Percentiles rank a stretch among this genome's conserved stretches.
Evolutionary conservation across 2,888 invertebrate species (phyloP).

Genomic region (Loripinus fragilis): DNA sequence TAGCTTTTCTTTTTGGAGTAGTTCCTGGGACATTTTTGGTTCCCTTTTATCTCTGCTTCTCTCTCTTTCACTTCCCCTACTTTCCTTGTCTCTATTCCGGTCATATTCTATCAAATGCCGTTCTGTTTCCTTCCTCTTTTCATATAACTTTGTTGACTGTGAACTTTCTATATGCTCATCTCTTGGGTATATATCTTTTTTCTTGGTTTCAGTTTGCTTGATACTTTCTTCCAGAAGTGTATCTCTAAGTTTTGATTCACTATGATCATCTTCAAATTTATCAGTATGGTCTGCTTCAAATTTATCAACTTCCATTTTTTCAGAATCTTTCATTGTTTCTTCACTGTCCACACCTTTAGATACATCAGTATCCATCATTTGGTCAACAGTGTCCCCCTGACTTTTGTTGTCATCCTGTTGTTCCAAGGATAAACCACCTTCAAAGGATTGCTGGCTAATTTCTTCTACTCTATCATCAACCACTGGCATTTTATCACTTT

Average conservation of each 20-base stretch:
- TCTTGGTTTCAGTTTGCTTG: not conserved
- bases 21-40: slow-evolving; percentile 21
- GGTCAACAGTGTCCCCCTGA: not conserved
- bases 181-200: not conserved
- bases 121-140: not conserved
- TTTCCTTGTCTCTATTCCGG: not conserved
- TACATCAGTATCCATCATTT: not conserved
- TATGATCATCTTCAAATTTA: not conserved
- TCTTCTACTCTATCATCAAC: not conserved
- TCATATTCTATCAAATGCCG: not conserved
- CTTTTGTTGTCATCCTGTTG: not conserved
- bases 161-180: not conserved
- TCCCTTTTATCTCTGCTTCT: not conserved
- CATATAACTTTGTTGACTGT: not conserved
- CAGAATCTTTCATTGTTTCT: not conserved
- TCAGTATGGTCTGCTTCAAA: too few species aligned
- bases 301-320: slow-evolving; percentile 5
- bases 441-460: too few species aligned
- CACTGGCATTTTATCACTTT: not conserved
- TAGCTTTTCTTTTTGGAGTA: slow-evolving; percentile 23
- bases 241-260: not conserved
- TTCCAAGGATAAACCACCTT: too few species aligned
- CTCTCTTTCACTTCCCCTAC: slow-evolving; percentile 5
- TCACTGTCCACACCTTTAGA: not conserved
- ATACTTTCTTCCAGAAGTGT: not conserved